These are phyloP conservation scores for Platycheirus albimanus DNA, from an alignment of 2,888 invertebrate genomes.

Conservation along the genomic window DNA sequence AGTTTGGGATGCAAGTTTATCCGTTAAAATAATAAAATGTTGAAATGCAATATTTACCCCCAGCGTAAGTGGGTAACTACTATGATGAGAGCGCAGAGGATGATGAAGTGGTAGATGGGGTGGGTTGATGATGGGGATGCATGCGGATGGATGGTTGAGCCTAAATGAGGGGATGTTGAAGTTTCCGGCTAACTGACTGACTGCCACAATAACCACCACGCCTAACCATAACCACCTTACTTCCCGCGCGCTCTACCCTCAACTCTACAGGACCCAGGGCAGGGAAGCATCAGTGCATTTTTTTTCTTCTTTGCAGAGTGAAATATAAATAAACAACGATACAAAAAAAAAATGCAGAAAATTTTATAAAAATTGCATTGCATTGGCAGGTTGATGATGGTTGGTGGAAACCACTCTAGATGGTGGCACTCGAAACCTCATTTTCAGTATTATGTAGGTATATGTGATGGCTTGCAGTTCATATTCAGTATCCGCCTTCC, in stretches of 20 bases:
- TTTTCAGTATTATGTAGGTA: too few species aligned
- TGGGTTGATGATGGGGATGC: too few species aligned
- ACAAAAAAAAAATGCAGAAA: slow-evolving; percentile 20
- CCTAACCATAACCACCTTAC: slow-evolving; percentile 11
- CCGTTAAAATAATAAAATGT: slow-evolving; percentile 67
- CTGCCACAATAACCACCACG: slow-evolving; percentile 62
- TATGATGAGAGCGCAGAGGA: slow-evolving; percentile 34
- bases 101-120: slow-evolving; percentile 8
- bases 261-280: slow-evolving; percentile 14
- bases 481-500: slow-evolving; percentile 14
- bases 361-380: slow-evolving; percentile 40
- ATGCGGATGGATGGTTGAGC: slow-evolving; percentile 48
- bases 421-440: slow-evolving; percentile 25
- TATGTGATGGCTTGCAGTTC: slow-evolving; percentile 45
- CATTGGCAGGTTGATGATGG: slow-evolving; percentile 25
- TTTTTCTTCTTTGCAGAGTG: slow-evolving; percentile 1
- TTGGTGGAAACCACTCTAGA: slow-evolving; percentile 28
- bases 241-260: slow-evolving; percentile 19
- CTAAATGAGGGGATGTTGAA: slow-evolving; percentile 66
- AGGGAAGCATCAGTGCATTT: slow-evolving; percentile 7
- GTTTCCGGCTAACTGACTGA: slow-evolving; percentile 73
- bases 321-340: slow-evolving; percentile 50
- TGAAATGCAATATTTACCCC: slow-evolving; percentile 71
- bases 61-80: slow-evolving; percentile 68
- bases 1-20: slow-evolving; percentile 50